Evolutionary conservation across 2,888 invertebrate species (phyloP).

Genomic region (Folsomia candida): DNA sequence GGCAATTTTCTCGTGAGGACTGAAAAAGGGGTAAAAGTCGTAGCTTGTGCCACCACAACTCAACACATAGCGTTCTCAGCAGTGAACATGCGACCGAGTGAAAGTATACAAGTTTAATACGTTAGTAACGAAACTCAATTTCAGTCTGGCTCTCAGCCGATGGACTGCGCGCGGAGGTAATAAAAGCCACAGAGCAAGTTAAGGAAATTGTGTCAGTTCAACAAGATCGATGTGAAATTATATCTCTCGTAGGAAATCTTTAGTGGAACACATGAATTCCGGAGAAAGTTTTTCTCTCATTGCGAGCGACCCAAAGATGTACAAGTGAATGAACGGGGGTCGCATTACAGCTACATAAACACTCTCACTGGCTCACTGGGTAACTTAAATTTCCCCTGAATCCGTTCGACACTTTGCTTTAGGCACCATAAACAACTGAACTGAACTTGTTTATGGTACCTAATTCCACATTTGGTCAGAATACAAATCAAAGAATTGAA

Average conservation of each 20-base stretch:
- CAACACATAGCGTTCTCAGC: no score
- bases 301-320: background rate
- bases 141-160: background rate
- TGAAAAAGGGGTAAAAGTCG: background rate
- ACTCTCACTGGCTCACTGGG: background rate
- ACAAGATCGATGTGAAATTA: constrained; percentile 34
- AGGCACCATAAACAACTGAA: no score
- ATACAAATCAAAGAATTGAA: background rate
- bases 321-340: background rate
- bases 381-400: background rate
- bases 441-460: background rate
- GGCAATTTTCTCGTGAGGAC: background rate
- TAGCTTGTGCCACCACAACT: background rate
- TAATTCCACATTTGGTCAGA: background rate
- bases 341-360: background rate
- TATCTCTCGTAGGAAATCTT: constrained; percentile 31
- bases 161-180: background rate
- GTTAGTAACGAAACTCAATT: background rate
- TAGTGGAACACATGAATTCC: constrained; percentile 10
- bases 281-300: background rate
- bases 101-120: background rate
- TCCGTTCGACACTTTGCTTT: background rate
- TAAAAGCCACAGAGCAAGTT: constrained; percentile 9
- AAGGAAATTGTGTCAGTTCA: constrained; percentile 22
- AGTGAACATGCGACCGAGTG: background rate